phyloP scores from a whole-genome alignment of 1,140 invertebrate genomes.

The Hypsibius dujardini region DNA sequence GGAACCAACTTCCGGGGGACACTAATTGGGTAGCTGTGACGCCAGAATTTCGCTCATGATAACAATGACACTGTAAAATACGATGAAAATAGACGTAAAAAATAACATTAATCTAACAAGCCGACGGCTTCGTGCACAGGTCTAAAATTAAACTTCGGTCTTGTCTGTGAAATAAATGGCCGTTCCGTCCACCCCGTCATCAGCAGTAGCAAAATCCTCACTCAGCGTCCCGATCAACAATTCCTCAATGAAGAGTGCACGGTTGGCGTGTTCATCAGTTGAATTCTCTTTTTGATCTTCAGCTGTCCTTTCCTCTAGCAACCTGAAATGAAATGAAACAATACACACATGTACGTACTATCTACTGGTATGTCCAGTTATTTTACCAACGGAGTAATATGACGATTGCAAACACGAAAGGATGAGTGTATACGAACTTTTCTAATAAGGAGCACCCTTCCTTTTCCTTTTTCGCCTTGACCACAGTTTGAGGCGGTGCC shows the following conservation, averaged over 20 bases:
- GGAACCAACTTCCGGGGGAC: too few relatives aligned
- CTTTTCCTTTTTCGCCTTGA: not conserved
- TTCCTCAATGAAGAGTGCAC: conserved; percentile 50
- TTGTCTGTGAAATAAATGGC: too few relatives aligned
- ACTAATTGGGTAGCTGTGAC: too few relatives aligned
- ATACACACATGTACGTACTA: too few relatives aligned
- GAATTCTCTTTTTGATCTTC: not conserved
- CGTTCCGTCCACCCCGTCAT: too few relatives aligned
- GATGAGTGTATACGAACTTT: not conserved
- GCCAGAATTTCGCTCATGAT: too few relatives aligned
- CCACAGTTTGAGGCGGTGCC: not conserved
- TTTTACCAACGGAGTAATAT: not conserved
- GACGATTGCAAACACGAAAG: not conserved
- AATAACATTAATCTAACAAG: too few relatives aligned
- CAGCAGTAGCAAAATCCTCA: conserved; percentile 21
- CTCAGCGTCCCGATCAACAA: conserved; percentile 45
- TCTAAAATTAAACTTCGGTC: too few relatives aligned
- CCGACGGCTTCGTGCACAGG: too few relatives aligned
- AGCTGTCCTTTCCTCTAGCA: not conserved
- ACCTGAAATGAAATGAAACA: not conserved
- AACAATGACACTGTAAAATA: too few relatives aligned
- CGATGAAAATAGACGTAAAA: too few relatives aligned
- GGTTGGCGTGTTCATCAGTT: conserved; percentile 40
- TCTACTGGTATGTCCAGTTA: not conserved
- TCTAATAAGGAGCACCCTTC: conserved; percentile 4